Evolutionary conservation across 2,113 vertebrate genomes (phyloP).

Genomic region (Passerina amoena): DNA sequence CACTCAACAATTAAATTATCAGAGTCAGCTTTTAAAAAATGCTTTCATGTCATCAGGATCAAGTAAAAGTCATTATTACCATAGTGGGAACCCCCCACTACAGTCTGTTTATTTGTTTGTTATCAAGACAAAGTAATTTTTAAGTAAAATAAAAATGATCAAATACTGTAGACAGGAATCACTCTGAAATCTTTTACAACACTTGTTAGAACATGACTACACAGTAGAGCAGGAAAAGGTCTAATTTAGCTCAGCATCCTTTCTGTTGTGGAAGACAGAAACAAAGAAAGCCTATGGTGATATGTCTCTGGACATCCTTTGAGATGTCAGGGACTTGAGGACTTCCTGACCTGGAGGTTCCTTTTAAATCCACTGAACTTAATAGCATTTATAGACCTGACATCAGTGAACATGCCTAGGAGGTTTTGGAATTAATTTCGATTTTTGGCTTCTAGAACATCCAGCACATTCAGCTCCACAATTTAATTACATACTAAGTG

Average conservation of each 20-base stretch:
- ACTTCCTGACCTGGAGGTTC: neutral
- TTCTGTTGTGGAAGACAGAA: neutral
- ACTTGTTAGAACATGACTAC: neutral
- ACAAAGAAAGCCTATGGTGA: neutral
- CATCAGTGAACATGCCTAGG: neutral
- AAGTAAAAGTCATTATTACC: neutral
- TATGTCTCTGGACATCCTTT: neutral
- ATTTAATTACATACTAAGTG: slow-evolving; percentile 23
- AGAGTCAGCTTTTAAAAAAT: neutral
- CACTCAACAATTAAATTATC: neutral
- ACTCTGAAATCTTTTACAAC: neutral
- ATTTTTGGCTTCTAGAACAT: slow-evolving; percentile 3
- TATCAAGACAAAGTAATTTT: neutral
- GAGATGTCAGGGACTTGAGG: neutral
- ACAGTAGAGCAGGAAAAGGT: neutral
- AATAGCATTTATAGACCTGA: neutral
- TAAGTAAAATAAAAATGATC: neutral
- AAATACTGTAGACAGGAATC: neutral
- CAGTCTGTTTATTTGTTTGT: neutral
- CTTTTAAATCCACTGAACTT: neutral
- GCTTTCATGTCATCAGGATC: neutral
- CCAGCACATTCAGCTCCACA: neutral
- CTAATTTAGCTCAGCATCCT: neutral
- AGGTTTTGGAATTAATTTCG: neutral
- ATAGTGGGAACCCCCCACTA: neutral